These are phyloP conservation scores for Actenoides hombroni DNA, from an alignment of 2,113 vertebrate genomes.

Conservation along the genomic window DNA sequence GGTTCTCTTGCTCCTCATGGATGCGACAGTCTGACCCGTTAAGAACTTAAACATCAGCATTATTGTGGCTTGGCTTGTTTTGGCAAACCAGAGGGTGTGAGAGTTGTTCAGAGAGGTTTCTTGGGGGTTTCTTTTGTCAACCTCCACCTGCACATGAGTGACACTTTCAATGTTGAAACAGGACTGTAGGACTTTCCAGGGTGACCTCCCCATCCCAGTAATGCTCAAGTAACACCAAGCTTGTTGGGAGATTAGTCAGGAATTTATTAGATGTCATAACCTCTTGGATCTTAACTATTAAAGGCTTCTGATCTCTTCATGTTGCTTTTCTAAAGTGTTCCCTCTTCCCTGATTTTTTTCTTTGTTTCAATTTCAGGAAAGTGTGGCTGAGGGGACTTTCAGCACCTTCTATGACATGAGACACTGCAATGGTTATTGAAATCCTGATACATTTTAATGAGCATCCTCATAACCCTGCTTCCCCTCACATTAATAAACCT, in stretches of 20 bases:
- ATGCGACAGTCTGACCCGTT: not conserved
- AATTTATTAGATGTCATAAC: not conserved
- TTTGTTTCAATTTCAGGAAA: not conserved
- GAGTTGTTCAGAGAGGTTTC: not conserved
- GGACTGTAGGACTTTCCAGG: not conserved
- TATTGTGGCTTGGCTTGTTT: not conserved
- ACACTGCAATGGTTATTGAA: not conserved
- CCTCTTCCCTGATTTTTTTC: not conserved
- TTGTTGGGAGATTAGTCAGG: not conserved
- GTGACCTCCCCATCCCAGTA: not conserved
- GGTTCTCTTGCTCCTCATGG: not conserved
- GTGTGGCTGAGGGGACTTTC: not conserved
- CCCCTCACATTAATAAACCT: not conserved
- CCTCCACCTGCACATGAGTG: not conserved
- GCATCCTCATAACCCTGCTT: not conserved
- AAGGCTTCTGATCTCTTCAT: not conserved
- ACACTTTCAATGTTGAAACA: accelerated
- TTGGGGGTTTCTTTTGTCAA: not conserved
- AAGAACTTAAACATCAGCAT: not conserved
- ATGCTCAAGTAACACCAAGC: not conserved
- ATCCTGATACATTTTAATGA: slow-evolving; percentile 20
- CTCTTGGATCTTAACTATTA: not conserved
- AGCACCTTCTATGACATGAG: not conserved
- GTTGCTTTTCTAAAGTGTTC: not conserved
- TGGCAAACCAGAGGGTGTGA: not conserved